Evolutionary conservation across 2,113 vertebrate species (phyloP).

Genomic region (Lucifuga dentata): DNA sequence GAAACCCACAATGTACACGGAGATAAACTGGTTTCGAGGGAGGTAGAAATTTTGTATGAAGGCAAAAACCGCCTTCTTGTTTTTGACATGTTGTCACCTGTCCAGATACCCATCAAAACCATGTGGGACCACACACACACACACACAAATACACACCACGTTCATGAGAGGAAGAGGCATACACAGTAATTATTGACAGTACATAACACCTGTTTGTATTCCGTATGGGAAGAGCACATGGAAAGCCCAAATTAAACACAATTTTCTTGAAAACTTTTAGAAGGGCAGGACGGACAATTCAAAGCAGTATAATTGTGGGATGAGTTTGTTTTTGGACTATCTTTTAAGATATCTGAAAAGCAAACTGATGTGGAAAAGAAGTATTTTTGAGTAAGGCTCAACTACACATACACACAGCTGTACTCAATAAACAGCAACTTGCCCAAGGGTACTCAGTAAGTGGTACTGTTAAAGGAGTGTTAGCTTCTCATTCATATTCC

Average conservation of each 20-base stretch:
- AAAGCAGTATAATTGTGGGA: not conserved
- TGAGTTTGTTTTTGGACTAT: no score
- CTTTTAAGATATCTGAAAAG: no score
- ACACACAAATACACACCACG: slow-evolving; percentile 20
- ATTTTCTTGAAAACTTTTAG: slow-evolving; percentile 35
- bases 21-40: slow-evolving; percentile 4
- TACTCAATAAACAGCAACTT: no score
- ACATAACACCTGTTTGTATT: slow-evolving; percentile 72
- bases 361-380: no score
- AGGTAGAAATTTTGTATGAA: slow-evolving; percentile 4
- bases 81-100: slow-evolving; percentile 69
- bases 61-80: slow-evolving; percentile 24
- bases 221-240: slow-evolving; percentile 55
- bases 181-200: slow-evolving; percentile 66
- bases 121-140: slow-evolving; percentile 61
- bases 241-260: slow-evolving; percentile 43
- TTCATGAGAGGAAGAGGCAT: slow-evolving; percentile 24
- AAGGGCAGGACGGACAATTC: slow-evolving; percentile 7
- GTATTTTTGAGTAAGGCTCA: no score
- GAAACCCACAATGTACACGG: slow-evolving; percentile 4
- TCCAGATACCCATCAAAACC: slow-evolving; percentile 63
- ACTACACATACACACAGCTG: no score
- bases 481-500: no score
- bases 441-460: no score
- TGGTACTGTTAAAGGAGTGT: no score